Evolutionary conservation across 2,888 invertebrate genomes (phyloP), one percentile per base, ranked within the genome.

Genomic region (Drosophila leonis): DNA sequence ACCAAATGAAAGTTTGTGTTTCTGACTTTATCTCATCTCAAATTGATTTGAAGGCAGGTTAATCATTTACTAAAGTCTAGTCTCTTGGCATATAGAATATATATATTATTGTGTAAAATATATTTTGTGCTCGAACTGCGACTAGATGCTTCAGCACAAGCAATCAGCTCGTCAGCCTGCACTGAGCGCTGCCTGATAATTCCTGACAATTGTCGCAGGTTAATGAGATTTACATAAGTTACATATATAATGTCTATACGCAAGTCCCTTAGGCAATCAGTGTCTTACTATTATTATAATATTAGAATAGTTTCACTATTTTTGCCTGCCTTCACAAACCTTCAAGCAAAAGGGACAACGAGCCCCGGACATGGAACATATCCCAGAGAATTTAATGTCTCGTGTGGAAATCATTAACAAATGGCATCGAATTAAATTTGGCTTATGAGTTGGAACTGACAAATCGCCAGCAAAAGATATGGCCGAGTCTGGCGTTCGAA

Each of bases 371-470:
- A 15, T 24, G 27, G 42, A 29, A 61, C 75, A 70, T 62, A 24
- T 33, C 7, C 13, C 37, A 37, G 76, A 67, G 75, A 75, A 82
- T 72, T 88, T 89, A 89, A 91, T 91, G 74, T 91, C 88, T 87
- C 91, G 90, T 89, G 75, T 87, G 80, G 83, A 86, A 90, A 89
- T 91, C 78, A 80, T 78, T 82, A 88, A 91, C 88, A 91, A 91
- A 91, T 91, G 90, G 87, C 79, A 75, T 71, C 75, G 86, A 90
- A 91, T 91, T 90, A 91, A 91, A 84, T 85, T 78, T 91, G 91
- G 88, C 90, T 90, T 91, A 91, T 91, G 91, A 91, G 84, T 88
- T 90, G 90, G 90, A 91, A 90, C 90, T 89, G 83, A 82, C 86
- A 85, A 83, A 84, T 84, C 82, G 87, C 56, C 90, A 85, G 82